Base-by-base conservation (phyloP, 2,113 vertebrate species). In the Etheostoma cragini region DNA sequence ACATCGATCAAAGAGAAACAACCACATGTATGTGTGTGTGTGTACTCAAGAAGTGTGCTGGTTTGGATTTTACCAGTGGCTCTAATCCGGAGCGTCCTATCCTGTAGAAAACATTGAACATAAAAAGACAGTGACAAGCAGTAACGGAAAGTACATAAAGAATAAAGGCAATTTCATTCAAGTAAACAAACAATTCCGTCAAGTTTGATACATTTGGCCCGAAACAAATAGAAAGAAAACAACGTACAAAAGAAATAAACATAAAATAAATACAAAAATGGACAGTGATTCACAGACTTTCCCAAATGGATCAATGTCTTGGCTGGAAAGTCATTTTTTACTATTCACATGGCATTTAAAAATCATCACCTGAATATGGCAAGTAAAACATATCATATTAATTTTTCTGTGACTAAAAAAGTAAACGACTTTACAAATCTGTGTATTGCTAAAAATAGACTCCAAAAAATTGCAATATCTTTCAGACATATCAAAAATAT, bases 381-480 rank as follows among this genome's bases (percentile, higher is more conserved):
- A 24, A 78, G 58, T 89, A 86, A 78, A 90, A 91, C 81, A 75
- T 64, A 75, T 86, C 53, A 75, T 64, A 75, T 86, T 50, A 30
- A 89, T 82, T 80, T 85, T 87, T 80, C 77, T 81, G 71, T 67
- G 85, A 74, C 83, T 93, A 92, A 67, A 95, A 94, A 94, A 93
- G 89, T 93, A 92, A 92, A 90, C 42, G 56, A 83, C 87, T 90
- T 81, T 93, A 94, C 75, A 95, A 95, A 95, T 94, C 90, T 90
- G 87, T 86, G 75, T 52, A 72, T 86, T 94, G 86, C 76, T 88
- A 70, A 95, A 95, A 95, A 95, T 94, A 95, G 87, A 94, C 78
- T 93, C 80, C 88, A 82, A 88, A 90, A 90, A 93, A 88, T 78
- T 85, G 68, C 70, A 67, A 83, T 79, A 81, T 89, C 67, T 91